Percentiles rank a stretch among this genome's conserved stretches.
Evolutionary conservation across 1,140 invertebrate genomes (phyloP).

Genomic region (Zaprionus davidi): DNA sequence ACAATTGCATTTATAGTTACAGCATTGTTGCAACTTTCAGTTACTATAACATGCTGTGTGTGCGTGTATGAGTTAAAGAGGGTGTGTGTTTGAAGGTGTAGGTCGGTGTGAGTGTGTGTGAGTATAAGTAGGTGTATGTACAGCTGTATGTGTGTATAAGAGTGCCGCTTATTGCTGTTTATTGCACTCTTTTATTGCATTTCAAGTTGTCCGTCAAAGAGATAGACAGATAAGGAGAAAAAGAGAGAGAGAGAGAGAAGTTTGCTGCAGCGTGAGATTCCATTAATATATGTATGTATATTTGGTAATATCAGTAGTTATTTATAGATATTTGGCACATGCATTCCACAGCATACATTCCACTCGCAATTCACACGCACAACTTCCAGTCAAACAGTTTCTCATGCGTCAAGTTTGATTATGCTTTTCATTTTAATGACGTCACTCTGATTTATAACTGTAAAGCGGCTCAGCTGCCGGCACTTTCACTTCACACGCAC

Average conservation of each 20-base stretch:
- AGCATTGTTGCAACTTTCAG: no score
- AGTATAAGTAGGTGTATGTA: not conserved
- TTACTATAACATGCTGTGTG: not conserved
- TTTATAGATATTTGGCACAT: not conserved
- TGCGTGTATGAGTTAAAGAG: not conserved
- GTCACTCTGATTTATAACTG: conserved; percentile 65
- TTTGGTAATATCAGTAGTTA: not conserved
- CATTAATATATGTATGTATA: no score
- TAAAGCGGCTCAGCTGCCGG: conserved; percentile 39
- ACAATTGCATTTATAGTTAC: not conserved
- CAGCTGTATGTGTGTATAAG: no score
- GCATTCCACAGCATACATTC: not conserved
- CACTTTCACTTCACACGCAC: conserved; percentile 54
- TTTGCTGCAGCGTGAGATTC: no score
- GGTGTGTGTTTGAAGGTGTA: not conserved
- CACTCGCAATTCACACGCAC: not conserved
- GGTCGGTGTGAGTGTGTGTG: conserved; percentile 6
- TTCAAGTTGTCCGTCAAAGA: not conserved
- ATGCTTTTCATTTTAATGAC: conserved; percentile 36
- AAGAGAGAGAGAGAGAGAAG: no score
- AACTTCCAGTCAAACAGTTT: conserved; percentile 5
- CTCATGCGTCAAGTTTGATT: conserved; percentile 6
- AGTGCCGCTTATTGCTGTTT: not conserved
- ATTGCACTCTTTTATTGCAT: not conserved
- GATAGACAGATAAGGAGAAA: no score